Percentiles rank a stretch among this genome's conserved stretches.
Conservation (phyloP, 2,888 invertebrate genomes). For the Oscheius sp. region DNA sequence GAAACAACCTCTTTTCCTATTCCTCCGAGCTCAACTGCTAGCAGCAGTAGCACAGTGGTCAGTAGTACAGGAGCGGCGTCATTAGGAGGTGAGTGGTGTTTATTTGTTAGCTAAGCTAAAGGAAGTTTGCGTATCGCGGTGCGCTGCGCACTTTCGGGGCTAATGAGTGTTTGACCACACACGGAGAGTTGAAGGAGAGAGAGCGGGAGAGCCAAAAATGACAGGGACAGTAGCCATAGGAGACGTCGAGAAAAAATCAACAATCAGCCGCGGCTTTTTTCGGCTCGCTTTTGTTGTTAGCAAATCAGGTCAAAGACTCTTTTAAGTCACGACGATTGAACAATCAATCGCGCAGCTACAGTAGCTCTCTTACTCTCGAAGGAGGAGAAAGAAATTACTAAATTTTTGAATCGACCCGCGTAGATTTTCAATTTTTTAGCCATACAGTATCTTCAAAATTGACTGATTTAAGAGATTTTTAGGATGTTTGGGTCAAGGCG, state of each 20-base stretch:
- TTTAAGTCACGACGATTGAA: too few species aligned
- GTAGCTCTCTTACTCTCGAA: too few species aligned
- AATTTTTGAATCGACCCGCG: too few species aligned
- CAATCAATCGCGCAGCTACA: too few species aligned
- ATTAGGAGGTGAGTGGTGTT: conserved; percentile 31
- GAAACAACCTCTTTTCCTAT: background rate
- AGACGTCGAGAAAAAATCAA: background rate
- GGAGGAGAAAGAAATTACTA: conserved; percentile 23
- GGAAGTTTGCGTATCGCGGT: conserved; percentile 29
- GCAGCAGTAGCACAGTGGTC: too few species aligned
- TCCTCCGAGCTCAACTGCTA: conserved; percentile 14
- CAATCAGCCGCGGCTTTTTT: background rate
- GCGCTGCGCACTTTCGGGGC: conserved; percentile 26
- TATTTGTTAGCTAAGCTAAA: conserved; percentile 29
- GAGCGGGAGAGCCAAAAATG: conserved; percentile 34
- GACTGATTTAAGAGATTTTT: conserved; percentile 34
- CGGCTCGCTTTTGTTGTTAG: too few species aligned
- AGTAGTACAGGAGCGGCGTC: too few species aligned
- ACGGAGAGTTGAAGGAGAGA: too few species aligned
- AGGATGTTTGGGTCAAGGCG: conserved; percentile 47
- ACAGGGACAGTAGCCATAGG: conserved; percentile 12
- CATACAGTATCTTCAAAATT: too few species aligned
- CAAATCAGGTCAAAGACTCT: too few species aligned
- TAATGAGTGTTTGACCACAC: conserved; percentile 37
- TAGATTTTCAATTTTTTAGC: too few species aligned